phyloP scores from a whole-genome alignment of 64 coral and sea anemone genomes.

The Stichodactyla helianthus region DNA sequence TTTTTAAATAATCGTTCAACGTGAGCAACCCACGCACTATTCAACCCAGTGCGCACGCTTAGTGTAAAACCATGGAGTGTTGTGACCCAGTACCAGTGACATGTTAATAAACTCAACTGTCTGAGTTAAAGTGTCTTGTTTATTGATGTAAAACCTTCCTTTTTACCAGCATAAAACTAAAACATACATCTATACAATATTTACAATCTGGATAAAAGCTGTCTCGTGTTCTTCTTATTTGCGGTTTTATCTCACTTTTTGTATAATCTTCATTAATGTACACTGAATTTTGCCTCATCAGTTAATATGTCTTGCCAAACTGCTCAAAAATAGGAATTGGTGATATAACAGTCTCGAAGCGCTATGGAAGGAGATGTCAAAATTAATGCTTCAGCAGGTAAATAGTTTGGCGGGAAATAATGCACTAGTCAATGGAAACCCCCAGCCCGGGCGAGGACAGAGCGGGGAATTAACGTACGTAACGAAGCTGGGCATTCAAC shows the following conservation, averaged over 20 bases:
- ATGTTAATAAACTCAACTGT: background rate
- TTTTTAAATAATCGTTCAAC: too few species aligned
- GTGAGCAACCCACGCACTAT: too few species aligned
- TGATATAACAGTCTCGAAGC: constrained; percentile 83
- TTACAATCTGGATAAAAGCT: background rate
- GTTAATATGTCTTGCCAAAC: constrained; percentile 96
- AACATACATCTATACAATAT: background rate
- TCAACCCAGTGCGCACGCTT: too few species aligned
- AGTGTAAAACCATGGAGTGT: too few species aligned
- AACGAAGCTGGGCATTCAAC: too few species aligned
- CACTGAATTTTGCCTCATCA: background rate
- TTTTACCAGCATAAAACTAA: background rate
- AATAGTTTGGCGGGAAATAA: background rate
- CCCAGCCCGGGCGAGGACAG: too few species aligned
- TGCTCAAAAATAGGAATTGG: constrained; percentile 96
- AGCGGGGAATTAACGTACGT: too few species aligned
- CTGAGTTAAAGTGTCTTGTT: background rate
- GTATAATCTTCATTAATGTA: background rate
- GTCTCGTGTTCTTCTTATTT: background rate
- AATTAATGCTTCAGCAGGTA: background rate
- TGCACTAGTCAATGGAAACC: too few species aligned
- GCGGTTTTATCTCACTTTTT: background rate
- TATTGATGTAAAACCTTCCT: background rate
- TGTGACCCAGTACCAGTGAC: background rate
- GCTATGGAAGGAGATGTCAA: constrained; percentile 40